These are phyloP conservation scores for Himalopsyche japonica DNA, from an alignment of 2,888 invertebrate species.

Conservation along the genomic window DNA sequence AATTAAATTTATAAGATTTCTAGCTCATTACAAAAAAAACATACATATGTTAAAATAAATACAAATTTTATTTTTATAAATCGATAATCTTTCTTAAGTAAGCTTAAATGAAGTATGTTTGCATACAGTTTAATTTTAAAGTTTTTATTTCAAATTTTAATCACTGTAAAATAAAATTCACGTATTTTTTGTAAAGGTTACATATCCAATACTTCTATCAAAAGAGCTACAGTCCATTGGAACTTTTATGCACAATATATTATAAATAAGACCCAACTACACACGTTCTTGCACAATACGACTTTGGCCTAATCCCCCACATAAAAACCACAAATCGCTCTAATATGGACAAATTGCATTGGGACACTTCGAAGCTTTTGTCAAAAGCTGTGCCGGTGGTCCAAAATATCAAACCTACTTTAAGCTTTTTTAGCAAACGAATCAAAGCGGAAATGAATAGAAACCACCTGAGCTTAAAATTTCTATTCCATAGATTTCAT, in stretches of 20 bases:
- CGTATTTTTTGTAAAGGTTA: no score
- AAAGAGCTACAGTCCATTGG: background rate
- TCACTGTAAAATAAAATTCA: no score
- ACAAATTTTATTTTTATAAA: no score
- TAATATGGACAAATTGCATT: slow-evolving; percentile 19
- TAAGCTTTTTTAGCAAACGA: background rate
- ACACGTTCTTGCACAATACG: slow-evolving; percentile 24
- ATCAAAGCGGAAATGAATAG: background rate
- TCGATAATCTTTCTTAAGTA: no score
- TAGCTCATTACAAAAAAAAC: no score
- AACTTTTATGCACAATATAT: background rate
- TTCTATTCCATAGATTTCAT: no score
- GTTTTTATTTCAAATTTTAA: no score
- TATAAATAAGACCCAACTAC: slow-evolving; percentile 12
- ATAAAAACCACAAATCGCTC: slow-evolving; percentile 35
- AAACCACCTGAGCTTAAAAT: no score
- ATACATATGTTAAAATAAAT: no score
- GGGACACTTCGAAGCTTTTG: slow-evolving; percentile 3
- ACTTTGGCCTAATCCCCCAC: slow-evolving; percentile 28
- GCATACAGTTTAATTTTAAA: no score
- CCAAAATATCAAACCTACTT: background rate
- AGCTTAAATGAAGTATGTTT: no score
- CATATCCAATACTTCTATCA: background rate
- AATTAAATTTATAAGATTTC: no score
- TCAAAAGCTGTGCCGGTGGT: slow-evolving; percentile 29